Evolutionary conservation across 1,140 invertebrate species (phyloP), one percentile per base, ranked within the genome.

Genomic region (Pachypeltis micranthus): DNA sequence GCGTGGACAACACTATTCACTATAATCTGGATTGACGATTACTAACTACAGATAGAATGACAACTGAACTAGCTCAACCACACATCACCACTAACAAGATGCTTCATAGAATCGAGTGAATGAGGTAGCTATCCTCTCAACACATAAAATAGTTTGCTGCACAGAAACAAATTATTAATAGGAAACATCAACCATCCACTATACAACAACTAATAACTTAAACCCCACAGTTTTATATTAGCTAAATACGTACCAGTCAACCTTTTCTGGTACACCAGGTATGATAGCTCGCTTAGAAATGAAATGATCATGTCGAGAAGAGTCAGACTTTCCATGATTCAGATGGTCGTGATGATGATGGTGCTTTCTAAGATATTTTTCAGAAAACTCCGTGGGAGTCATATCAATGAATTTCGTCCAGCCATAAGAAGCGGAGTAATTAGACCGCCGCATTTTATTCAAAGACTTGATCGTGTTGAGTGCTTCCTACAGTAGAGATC

Each of bases 341-440:
- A 72, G 64, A 65, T 72, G 67, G 61, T 60, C 65, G 56, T 69
- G 69, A 28, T 69, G 69, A 47, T 69, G 67, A 60, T 56, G 24
- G 27, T 54, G 27, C 70, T 16, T 72, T 66, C 26, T 72, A 1
- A 87, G 71, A 65, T 81, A 73, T 39, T 77, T 68, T 19, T 77
- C 67, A 64, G 78, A 59, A 69, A 90, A 91, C 76, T 91, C 87
- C 26, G 81, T 74, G 64, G 81, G 79, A 16, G 82, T 84, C 71
- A 91, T 75, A 72, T 91, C 88, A 3, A 88, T 87, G 67, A 83
- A 85, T 68, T 81, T 74, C 1, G 86, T 91, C 0, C 87, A 67
- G 4, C 88, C 88, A 75, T 85, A 90, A 25, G 77, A 69, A 0
- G 85, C 85, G 69, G 79, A 59, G n/a, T 29, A n/a, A 16, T 27